A percentile compares a stretch with the other conserved stretches of the same genome.
Conservation (phyloP, 2,797 vertebrate genomes). For the Scyliorhinus canicula region DNA sequence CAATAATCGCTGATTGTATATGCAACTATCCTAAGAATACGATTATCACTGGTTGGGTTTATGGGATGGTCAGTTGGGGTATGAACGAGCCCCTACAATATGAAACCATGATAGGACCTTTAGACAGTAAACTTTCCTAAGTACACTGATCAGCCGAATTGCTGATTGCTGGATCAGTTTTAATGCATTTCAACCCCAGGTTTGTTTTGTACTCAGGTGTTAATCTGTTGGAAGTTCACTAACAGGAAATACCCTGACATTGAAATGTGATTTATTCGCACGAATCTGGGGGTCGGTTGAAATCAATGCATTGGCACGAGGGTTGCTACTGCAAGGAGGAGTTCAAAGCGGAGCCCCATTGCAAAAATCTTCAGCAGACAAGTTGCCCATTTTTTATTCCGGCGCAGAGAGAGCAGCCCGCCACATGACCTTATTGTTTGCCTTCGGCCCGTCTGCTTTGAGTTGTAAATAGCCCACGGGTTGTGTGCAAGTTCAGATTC, state of each 20-base stretch:
- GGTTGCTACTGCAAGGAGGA: background rate
- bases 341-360: background rate
- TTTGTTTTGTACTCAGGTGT: background rate
- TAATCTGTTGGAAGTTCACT: background rate
- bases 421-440: conserved; percentile 37
- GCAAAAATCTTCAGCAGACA: no score
- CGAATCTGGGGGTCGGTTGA: background rate
- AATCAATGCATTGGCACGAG: background rate
- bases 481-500: conserved; percentile 46
- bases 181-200: background rate
- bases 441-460: conserved; percentile 14
- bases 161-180: background rate
- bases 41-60: no score
- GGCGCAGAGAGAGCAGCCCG: conserved; percentile 41
- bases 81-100: background rate
- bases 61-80: background rate
- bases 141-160: background rate
- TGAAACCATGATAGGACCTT: no score
- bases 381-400: background rate
- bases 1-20: no score
- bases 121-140: background rate
- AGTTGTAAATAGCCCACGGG: conserved; percentile 48
- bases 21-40: background rate
- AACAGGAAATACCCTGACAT: background rate
- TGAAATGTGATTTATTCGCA: background rate